phyloP scores from a whole-genome alignment of 2,888 invertebrate species.

The Ectobius pallidus region DNA sequence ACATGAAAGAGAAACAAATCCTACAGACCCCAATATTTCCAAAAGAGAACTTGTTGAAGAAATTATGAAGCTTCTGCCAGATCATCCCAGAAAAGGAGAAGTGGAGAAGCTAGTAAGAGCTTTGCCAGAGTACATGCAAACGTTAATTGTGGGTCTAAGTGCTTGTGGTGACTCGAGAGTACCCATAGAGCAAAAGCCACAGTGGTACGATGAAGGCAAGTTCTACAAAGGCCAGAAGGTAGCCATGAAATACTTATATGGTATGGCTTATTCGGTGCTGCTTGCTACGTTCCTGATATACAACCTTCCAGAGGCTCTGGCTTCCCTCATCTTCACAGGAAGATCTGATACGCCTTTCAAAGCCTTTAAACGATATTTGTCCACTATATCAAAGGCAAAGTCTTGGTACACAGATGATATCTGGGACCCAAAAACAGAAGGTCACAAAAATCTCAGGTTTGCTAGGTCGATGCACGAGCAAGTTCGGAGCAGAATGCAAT shows the following conservation, averaged over 20 bases:
- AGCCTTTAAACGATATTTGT: constrained; percentile 52
- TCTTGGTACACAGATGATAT: constrained; percentile 59
- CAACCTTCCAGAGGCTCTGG: constrained; percentile 53
- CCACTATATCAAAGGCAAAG: constrained; percentile 55
- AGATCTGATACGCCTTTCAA: constrained; percentile 57
- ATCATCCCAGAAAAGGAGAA: no score
- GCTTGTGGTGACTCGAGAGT: constrained; percentile 47
- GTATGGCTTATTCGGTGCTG: constrained; percentile 52
- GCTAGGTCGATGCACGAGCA: constrained; percentile 57
- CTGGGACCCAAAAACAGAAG: constrained; percentile 55
- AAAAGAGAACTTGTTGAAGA: no score
- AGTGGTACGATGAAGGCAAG: constrained; percentile 56
- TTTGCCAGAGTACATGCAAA: constrained; percentile 23
- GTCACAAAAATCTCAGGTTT: constrained; percentile 54
- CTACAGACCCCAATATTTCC: no score
- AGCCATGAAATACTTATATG: constrained; percentile 53
- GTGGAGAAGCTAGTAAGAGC: no score
- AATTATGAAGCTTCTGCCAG: no score
- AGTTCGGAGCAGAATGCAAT: constrained; percentile 50
- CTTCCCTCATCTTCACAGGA: constrained; percentile 57
- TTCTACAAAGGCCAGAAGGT: constrained; percentile 57
- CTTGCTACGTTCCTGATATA: constrained; percentile 55
- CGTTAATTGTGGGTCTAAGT: constrained; percentile 24
- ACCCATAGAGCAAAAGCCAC: constrained; percentile 49
- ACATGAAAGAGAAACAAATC: no score